Conservation (phyloP, 92 coral and sea anemone genomes). For the Paragorgia papillata region DNA sequence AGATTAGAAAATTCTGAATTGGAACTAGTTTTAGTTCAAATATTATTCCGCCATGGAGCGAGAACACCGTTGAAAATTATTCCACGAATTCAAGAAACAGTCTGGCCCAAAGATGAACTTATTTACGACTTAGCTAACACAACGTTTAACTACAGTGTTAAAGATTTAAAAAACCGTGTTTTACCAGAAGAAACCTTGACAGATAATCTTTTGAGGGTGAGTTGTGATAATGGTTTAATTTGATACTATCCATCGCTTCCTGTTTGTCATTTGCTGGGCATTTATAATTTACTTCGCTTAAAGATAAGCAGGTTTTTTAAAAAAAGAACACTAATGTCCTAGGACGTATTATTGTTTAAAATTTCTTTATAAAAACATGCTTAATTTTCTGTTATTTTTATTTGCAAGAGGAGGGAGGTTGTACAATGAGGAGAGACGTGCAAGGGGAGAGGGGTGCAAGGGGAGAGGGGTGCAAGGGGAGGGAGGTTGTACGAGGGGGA, state of each 20-base stretch:
- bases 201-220: neutral
- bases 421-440: too few species aligned
- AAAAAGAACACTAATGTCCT: too few species aligned
- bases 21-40: conserved; percentile 77
- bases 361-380: too few species aligned
- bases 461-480: too few species aligned
- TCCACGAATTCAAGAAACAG: conserved; percentile 56
- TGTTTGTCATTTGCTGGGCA: too few species aligned
- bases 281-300: too few species aligned
- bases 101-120: conserved; percentile 69
- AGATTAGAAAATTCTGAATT: conserved; percentile 14
- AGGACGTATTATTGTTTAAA: too few species aligned
- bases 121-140: conserved; percentile 83
- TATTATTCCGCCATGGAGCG: conserved; percentile 94
- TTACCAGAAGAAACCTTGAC: conserved; percentile 6
- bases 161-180: conserved; percentile 62
- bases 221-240: neutral
- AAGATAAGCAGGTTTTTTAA: too few species aligned
- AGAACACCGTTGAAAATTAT: conserved; percentile 78
- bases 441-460: too few species aligned
- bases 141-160: conserved; percentile 51
- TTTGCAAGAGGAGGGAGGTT: too few species aligned
- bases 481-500: too few species aligned
- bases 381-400: too few species aligned
- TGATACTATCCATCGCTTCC: neutral